Conservation (phyloP, 2,113 vertebrate species). For the Oplegnathus fasciatus region DNA sequence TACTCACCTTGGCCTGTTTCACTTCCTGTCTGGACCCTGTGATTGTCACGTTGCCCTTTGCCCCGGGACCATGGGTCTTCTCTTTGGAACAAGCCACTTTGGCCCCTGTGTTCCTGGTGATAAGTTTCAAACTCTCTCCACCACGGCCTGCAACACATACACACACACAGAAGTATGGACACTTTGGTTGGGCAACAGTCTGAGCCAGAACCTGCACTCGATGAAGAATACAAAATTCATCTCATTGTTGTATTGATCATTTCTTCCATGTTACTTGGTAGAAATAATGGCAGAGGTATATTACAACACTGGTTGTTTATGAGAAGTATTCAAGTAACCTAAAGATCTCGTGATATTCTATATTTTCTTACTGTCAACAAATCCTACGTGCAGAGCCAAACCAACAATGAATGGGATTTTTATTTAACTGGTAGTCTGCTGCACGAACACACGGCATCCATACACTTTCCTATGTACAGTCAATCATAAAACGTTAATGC, state of each 20-base stretch:
- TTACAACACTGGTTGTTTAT: background rate
- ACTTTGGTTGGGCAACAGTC: background rate
- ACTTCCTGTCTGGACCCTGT: constrained; percentile 88
- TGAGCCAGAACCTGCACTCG: background rate
- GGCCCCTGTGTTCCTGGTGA: constrained; percentile 89
- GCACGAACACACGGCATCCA: too few relatives aligned
- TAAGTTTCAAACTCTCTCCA: constrained; percentile 88
- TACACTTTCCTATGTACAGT: too few relatives aligned
- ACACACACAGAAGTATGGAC: background rate
- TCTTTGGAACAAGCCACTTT: constrained; percentile 85
- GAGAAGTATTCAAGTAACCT: background rate
- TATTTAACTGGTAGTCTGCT: too few relatives aligned
- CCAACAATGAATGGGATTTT: too few relatives aligned
- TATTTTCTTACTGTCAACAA: background rate
- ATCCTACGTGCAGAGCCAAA: background rate
- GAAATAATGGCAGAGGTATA: background rate
- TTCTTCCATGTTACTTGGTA: background rate
- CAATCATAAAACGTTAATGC: too few relatives aligned
- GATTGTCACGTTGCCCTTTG: constrained; percentile 84
- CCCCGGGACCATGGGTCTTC: constrained; percentile 30
- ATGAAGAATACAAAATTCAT: too few relatives aligned
- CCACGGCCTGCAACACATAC: constrained; percentile 86
- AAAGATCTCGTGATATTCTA: background rate
- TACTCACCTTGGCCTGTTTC: constrained; percentile 87
- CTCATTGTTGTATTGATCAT: too few relatives aligned